These are phyloP conservation scores for Netelia melanura DNA, from an alignment of 2,888 invertebrate genomes.

Conservation along the genomic window DNA sequence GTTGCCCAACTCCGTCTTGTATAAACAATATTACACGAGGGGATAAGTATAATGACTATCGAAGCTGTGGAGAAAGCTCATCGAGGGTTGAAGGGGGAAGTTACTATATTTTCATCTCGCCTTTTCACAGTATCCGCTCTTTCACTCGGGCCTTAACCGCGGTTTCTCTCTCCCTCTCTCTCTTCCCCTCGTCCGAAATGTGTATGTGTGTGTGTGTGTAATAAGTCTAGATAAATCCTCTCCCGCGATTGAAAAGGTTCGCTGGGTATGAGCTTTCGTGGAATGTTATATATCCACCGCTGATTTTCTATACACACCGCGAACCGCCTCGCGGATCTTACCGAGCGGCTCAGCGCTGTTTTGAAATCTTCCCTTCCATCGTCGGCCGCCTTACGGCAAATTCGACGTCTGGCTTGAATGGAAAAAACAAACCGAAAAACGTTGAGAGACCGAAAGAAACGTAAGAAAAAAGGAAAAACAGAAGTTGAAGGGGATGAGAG, in stretches of 20 bases:
- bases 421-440: conserved; percentile 33
- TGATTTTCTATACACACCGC: conserved; percentile 40
- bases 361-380: conserved; percentile 8
- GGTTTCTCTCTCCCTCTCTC: not conserved
- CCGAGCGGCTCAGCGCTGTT: conserved; percentile 26
- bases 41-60: not conserved
- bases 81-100: no score
- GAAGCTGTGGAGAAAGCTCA: not conserved
- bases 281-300: conserved; percentile 27
- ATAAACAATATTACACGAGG: not conserved
- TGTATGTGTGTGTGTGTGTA: conserved; percentile 24
- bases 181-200: not conserved
- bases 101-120: conserved; percentile 9
- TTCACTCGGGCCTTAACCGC: not conserved
- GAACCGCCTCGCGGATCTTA: conserved; percentile 23
- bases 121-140: not conserved
- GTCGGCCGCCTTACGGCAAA: conserved; percentile 26
- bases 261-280: conserved; percentile 23
- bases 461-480: not conserved
- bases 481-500: conserved; percentile 20
- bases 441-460: conserved; percentile 56
- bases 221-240: conserved; percentile 50
- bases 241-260: conserved; percentile 42
- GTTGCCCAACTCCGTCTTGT: not conserved
- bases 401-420: conserved; percentile 31